These are phyloP conservation scores for Beris chalybata DNA, from an alignment of 2,888 invertebrate genomes.

Conservation along the genomic window DNA sequence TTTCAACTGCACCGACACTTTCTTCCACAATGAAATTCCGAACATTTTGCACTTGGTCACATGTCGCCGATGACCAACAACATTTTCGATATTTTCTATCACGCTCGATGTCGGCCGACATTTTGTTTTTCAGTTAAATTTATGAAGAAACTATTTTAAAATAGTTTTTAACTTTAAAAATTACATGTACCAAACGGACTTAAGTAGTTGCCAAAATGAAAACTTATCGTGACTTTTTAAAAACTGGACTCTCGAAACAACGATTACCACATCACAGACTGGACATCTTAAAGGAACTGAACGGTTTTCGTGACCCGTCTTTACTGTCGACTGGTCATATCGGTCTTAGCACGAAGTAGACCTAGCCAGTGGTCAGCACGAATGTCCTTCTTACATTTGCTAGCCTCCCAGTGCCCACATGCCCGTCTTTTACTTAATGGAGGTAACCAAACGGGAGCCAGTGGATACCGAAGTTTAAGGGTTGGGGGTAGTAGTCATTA, in stretches of 20 bases:
- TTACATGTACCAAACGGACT: no score
- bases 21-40: constrained; percentile 28
- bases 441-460: no score
- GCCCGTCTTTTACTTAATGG: no score
- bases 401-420: not conserved
- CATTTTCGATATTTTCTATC: constrained; percentile 8
- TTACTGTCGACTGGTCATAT: constrained; percentile 7
- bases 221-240: no score
- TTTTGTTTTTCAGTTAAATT: constrained; percentile 1
- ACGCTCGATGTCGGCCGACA: constrained; percentile 17
- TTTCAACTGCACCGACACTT: constrained; percentile 40
- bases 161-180: no score
- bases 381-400: constrained; percentile 25
- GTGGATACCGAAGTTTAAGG: no score
- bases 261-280: constrained; percentile 42
- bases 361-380: constrained; percentile 4
- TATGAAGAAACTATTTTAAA: no score
- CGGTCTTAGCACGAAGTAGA: not conserved
- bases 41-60: constrained; percentile 37
- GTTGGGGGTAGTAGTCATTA: no score
- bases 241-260: not conserved
- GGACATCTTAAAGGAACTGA: constrained; percentile 35
- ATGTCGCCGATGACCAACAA: constrained; percentile 30
- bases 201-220: no score
- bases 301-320: constrained; percentile 17